These are phyloP conservation scores for Philypnodon macrostomus DNA, from an alignment of 2,797 vertebrate species.

Conservation along the genomic window DNA sequence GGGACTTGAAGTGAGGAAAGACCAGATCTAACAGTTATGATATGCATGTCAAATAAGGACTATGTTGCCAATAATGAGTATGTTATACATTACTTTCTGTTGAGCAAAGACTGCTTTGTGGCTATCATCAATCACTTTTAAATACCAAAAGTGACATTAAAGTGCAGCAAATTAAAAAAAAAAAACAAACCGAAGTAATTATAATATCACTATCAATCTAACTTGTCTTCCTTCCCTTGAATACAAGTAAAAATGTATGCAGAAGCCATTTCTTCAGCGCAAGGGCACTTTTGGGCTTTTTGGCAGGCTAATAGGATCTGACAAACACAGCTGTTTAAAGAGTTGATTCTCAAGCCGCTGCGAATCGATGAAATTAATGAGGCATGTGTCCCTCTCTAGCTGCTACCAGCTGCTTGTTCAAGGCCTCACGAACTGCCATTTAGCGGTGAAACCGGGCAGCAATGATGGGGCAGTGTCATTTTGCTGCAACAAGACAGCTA, in stretches of 20 bases:
- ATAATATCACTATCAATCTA: conserved; percentile 24
- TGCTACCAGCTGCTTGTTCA: conserved; percentile 70
- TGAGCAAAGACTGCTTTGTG: not conserved
- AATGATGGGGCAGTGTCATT: conserved; percentile 26
- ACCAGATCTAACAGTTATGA: no score
- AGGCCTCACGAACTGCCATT: conserved; percentile 65
- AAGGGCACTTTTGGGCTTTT: conserved; percentile 57
- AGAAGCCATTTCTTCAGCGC: conserved; percentile 41
- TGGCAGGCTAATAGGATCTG: conserved; percentile 68
- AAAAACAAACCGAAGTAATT: no score
- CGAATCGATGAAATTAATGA: conserved; percentile 80
- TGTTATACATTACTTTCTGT: not conserved
- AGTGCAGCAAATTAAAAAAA: conserved; percentile 21
- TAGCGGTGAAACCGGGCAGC: conserved; percentile 62
- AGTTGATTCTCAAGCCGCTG: conserved; percentile 73
- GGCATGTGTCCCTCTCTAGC: conserved; percentile 64
- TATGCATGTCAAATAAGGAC: not conserved
- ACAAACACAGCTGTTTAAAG: conserved; percentile 80
- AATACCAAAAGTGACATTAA: conserved; percentile 13
- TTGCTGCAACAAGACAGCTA: conserved; percentile 14
- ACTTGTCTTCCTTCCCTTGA: conserved; percentile 16
- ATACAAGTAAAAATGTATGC: conserved; percentile 14
- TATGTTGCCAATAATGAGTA: conserved; percentile 9
- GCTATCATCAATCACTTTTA: conserved; percentile 7
- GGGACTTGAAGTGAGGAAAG: no score